These are phyloP conservation scores for Drosophila putrida DNA, from an alignment of 2,888 invertebrate species.

Conservation along the genomic window DNA sequence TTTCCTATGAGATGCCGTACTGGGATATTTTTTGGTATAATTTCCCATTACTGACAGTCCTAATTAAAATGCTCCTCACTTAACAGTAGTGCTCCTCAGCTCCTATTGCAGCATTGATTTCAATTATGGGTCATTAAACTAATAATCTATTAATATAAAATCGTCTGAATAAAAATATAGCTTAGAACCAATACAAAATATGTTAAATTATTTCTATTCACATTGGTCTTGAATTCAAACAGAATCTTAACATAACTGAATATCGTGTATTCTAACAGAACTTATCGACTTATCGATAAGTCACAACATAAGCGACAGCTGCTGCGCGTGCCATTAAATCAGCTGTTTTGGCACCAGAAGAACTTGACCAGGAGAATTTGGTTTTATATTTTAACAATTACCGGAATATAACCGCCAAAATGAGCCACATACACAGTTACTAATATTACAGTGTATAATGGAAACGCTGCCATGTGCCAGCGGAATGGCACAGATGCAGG, in stretches of 20 bases:
- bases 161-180: neutral
- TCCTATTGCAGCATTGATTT: neutral
- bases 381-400: constrained; percentile 39
- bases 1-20: too few relatives aligned
- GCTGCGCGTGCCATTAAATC: constrained; percentile 42
- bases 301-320: constrained; percentile 26
- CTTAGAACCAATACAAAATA: neutral
- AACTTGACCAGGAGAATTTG: constrained; percentile 25
- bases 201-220: neutral
- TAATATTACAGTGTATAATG: constrained; percentile 41
- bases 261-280: neutral
- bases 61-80: neutral
- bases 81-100: constrained; percentile 1
- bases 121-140: neutral
- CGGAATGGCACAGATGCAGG: constrained; percentile 40
- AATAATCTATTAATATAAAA: neutral
- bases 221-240: neutral
- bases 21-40: too few relatives aligned
- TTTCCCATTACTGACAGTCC: neutral
- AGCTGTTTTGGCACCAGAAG: constrained; percentile 53
- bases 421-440: constrained; percentile 29
- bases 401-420: constrained; percentile 33
- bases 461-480: constrained; percentile 58
- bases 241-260: neutral
- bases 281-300: constrained; percentile 32